These are phyloP conservation scores for Leptinotarsa lineolata DNA, from an alignment of 1,140 invertebrate genomes.

Conservation along the genomic window DNA sequence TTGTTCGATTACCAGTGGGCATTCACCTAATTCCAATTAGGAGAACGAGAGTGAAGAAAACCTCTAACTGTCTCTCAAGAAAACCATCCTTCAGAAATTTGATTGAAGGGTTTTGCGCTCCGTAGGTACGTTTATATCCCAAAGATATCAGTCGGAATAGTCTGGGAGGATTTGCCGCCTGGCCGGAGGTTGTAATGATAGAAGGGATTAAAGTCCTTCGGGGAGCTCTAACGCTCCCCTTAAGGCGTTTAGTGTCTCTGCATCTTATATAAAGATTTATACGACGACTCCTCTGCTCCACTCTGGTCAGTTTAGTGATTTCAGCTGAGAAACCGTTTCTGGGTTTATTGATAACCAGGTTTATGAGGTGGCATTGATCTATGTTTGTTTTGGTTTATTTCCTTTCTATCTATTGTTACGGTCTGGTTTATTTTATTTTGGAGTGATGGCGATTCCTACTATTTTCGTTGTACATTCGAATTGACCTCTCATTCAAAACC, in stretches of 20 bases:
- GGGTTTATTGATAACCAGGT: not conserved
- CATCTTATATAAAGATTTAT: conserved; percentile 50
- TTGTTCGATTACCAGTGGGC: not conserved
- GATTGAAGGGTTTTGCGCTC: conserved; percentile 4
- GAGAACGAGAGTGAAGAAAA: not conserved
- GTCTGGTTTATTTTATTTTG: too few relatives aligned
- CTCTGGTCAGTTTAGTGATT: conserved; percentile 26
- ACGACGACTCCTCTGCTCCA: conserved; percentile 20
- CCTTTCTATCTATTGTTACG: too few relatives aligned
- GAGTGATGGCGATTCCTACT: too few relatives aligned
- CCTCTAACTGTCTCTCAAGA: not conserved
- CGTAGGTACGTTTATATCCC: conserved; percentile 14
- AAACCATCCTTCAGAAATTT: conserved; percentile 5
- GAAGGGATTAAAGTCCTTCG: conserved; percentile 47
- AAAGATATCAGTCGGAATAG: conserved; percentile 24
- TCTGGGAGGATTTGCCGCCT: conserved; percentile 4
- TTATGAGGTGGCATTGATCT: not conserved
- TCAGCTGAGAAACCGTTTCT: conserved; percentile 16
- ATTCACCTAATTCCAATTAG: not conserved
- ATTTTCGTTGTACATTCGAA: too few relatives aligned
- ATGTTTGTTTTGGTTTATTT: too few relatives aligned
- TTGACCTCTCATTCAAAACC: too few relatives aligned
- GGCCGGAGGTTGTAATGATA: conserved; percentile 43
- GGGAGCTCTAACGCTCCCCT: conserved; percentile 46
- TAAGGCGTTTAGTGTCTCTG: conserved; percentile 48